Base-by-base conservation (phyloP, 2,113 vertebrate species). In the Colaptes auratus region DNA sequence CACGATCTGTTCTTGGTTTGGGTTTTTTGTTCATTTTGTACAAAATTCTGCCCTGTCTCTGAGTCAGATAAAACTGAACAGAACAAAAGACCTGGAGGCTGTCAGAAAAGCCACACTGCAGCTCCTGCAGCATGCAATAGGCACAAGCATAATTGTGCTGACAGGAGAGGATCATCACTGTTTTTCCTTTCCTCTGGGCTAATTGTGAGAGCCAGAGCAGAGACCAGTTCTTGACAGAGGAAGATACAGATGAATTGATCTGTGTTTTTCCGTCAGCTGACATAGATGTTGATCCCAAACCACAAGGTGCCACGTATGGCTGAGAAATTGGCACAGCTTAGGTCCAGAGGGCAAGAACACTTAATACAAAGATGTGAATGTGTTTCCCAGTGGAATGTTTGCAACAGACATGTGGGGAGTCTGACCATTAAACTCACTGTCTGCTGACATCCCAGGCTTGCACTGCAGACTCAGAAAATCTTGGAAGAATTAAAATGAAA, bases 331-430 rank as follows among this genome's bases (percentile, higher is more conserved):
- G 8, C 11, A 63, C 24, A 76, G 28, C 25, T 83, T 59, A 66
- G 60, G 33, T 58, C 88, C 36, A 71, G 75, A 53, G 33, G 61
- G 24, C 3, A 24, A 21, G 39, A 14, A 52, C 48, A 44, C 23
- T 67, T 33, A 59, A 31, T 35, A 50, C 56, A 56, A 70, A 80
- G 60, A 39, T 11, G 30, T 52, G 60, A 15, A 56, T 0, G 6
- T 0, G 3, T 27, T 27, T 89, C 59, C 60, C 64, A 46, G n/a
- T 12, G 31, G 59, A 82, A 66, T 3, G 5, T 52, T 82, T 85
- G 61, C 25, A 4, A 63, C 13, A 50, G 11, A 28, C 6, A 77
- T 42, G 23, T 0, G 0, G 44, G 52, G 31, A 17, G 10, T 58
- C 64, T 67, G 17, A 19, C 20, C 13, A 12, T 20, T 60, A 70